Evolutionary conservation across 2,888 invertebrate species (phyloP).

Genomic region (Acronicta psi): DNA sequence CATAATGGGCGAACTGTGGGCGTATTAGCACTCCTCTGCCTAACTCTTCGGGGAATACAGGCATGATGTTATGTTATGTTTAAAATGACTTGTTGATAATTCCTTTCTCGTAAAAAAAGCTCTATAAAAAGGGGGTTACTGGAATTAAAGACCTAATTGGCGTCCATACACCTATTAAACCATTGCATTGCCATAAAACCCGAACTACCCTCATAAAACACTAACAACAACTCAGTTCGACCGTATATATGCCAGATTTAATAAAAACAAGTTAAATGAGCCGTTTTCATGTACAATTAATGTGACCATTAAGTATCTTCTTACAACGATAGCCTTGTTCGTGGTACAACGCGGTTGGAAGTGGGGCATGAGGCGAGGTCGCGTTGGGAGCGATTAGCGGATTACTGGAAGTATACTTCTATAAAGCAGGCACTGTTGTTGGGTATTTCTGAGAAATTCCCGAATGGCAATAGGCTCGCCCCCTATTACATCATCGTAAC

Average conservation of each 20-base stretch:
- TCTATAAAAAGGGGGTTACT: no score
- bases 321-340: conserved; percentile 51
- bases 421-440: no score
- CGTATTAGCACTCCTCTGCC: no score
- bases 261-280: conserved; percentile 33
- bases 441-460: no score
- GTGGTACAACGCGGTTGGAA: conserved; percentile 38
- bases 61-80: no score
- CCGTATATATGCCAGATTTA: conserved; percentile 21
- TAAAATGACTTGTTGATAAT: no score
- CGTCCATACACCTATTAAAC: neutral
- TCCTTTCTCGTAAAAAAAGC: no score
- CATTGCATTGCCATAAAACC: neutral
- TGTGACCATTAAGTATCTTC: conserved; percentile 54
- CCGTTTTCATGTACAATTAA: conserved; percentile 49
- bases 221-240: neutral
- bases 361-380: conserved; percentile 28
- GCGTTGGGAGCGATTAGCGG: conserved; percentile 5
- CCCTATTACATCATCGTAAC: no score
- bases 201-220: neutral
- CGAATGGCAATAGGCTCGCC: no score
- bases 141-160: neutral
- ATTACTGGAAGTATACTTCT: no score
- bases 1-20: no score
- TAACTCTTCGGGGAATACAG: no score